phyloP scores from a whole-genome alignment of 1,140 invertebrate genomes.

The Eufriesea mexicana region DNA sequence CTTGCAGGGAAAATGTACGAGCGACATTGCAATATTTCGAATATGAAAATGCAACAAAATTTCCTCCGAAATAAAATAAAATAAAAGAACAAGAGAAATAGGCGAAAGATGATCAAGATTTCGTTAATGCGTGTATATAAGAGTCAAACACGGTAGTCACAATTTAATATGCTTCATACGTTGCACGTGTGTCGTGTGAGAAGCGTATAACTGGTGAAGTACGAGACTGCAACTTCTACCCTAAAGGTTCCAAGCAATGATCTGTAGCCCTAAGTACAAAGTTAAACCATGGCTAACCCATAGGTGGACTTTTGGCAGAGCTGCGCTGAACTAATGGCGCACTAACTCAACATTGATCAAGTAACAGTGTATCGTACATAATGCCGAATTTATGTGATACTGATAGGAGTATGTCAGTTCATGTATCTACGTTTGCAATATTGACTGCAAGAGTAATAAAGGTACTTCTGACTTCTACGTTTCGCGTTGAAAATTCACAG shows the following conservation, averaged over 20 bases:
- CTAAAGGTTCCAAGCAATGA: not conserved
- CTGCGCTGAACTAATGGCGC: conserved; percentile 17
- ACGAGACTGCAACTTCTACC: not conserved
- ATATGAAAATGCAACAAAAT: not conserved
- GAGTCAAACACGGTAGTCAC: too few relatives aligned
- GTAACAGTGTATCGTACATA: not conserved
- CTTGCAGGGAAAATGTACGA: too few relatives aligned
- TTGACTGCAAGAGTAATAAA: not conserved
- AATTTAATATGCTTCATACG: not conserved
- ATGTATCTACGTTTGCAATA: conserved; percentile 7
- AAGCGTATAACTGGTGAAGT: too few relatives aligned
- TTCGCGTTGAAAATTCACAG: not conserved
- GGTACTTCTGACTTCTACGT: not conserved
- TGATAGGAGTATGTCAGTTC: not conserved
- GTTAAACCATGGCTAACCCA: not conserved
- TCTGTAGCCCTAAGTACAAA: not conserved
- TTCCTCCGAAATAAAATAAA: not conserved
- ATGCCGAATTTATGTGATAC: conserved; percentile 33
- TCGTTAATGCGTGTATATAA: not conserved
- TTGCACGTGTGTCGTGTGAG: too few relatives aligned
- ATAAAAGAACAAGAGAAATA: too few relatives aligned
- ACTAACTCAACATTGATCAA: conserved; percentile 19
- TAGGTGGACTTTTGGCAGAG: not conserved
- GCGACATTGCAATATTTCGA: too few relatives aligned
- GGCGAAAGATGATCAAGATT: not conserved